Evolutionary conservation across 64 coral and sea anemone species (phyloP), one percentile per base, ranked within the genome.

Genomic region (Actinia equina): DNA sequence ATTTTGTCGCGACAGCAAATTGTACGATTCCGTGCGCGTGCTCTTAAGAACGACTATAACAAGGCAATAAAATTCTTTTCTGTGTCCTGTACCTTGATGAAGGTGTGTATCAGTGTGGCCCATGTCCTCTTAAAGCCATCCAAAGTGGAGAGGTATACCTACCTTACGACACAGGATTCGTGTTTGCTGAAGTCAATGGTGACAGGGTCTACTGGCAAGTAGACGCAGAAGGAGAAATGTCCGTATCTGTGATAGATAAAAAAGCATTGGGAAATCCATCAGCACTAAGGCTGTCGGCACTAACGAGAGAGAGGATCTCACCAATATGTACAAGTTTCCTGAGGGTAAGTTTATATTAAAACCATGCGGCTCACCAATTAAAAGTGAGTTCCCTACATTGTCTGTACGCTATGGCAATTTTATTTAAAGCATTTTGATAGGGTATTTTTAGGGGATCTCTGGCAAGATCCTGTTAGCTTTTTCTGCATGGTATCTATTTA

Each of bases 21-120:
- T 15, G 58, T 17, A 60, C 14, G 58, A 49, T 49, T 18, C 14
- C 14, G 15, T 16, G 58, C 18, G 18, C 18, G 14, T 17, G 18
- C 4, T 17, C 4, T 18, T 17, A 15, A 60, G 18, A 60, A 16
- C 58, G 59, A 60, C 17, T 16, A 17, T 18, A 60, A 60, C 4
- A 60, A 16, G 58, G 15, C 16, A 17, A 18, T 4, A 18, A 20
- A 18, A 60, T 60, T 15, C 17, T n/a, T n/a, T n/a, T n/a, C n/a
- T n/a, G 15, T 5, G 18, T 18, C 15, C 16, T 6, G 4, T 49
- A 8, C 20, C 22, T 30, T 27, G 22, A 12, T 11, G 44, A 59
- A 95, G 93, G 93, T 44, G 86, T 95, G 5, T 91, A 80, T 76
- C 93, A 89, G 41, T 95, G 93, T 77, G 93, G 93, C 64, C 93